Evolutionary conservation across 2,888 invertebrate species (phyloP).

Genomic region (Pammene aurita): DNA sequence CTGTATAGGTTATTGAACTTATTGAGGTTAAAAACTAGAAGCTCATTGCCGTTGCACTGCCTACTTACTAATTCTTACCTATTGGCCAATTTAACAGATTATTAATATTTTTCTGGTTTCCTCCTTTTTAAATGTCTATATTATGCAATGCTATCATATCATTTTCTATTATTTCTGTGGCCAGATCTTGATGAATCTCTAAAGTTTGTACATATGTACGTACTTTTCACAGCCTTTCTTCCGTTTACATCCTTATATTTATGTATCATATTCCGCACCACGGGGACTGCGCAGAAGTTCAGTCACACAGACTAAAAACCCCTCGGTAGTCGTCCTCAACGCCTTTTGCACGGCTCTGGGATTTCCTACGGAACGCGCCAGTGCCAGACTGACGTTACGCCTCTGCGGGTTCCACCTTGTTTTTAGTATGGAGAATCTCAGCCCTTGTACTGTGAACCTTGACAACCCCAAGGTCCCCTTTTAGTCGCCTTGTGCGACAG

Average conservation of each 20-base stretch:
- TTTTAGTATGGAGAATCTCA: no score
- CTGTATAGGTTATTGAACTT: neutral
- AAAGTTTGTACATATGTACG: neutral
- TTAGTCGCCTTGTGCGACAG: no score
- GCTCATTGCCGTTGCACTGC: neutral
- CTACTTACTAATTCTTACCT: neutral
- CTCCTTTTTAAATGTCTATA: neutral
- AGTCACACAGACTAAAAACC: no score
- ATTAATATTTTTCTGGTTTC: neutral
- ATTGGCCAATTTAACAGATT: neutral
- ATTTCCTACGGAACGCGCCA: no score
- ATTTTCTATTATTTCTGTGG: neutral
- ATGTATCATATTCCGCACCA: no score
- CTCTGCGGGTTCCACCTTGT: no score
- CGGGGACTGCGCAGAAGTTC: no score
- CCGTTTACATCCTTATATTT: neutral
- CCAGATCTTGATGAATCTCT: conserved; percentile 8
- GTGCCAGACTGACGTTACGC: no score
- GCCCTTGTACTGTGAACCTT: no score
- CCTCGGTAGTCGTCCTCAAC: no score
- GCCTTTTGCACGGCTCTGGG: no score
- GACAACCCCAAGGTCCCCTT: no score
- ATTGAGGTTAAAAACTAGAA: conserved; percentile 1
- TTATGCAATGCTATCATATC: neutral
- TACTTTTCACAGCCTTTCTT: neutral